Conservation (phyloP, 1,140 invertebrate species). For the Heliconius hewitsoni region DNA sequence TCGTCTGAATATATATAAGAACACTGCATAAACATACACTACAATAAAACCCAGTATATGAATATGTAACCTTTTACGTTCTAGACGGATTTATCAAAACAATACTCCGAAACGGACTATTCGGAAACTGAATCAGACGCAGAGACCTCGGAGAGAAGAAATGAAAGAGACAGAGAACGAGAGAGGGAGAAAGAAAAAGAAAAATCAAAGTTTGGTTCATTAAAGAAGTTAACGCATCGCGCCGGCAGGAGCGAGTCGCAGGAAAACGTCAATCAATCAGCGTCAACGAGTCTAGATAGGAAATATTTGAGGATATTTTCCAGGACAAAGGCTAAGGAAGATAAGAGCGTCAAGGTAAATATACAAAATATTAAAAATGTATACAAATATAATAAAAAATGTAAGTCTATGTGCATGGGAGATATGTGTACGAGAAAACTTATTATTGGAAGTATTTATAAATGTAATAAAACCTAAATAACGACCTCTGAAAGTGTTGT, state of each 20-base stretch:
- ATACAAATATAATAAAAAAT: not conserved
- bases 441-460: too few species aligned
- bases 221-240: constrained; percentile 63
- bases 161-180: constrained; percentile 52
- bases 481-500: too few species aligned
- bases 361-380: not conserved
- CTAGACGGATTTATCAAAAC: constrained; percentile 67
- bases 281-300: constrained; percentile 86
- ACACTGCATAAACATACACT: too few species aligned
- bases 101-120: constrained; percentile 92
- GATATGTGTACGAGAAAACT: too few species aligned
- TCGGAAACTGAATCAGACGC: constrained; percentile 83
- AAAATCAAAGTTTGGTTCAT: constrained; percentile 70
- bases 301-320: constrained; percentile 85
- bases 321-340: constrained; percentile 60
- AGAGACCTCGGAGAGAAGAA: constrained; percentile 52
- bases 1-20: too few species aligned
- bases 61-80: not conserved
- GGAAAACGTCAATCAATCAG: constrained; percentile 76
- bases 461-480: too few species aligned
- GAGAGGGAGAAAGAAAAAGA: constrained; percentile 75
- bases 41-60: too few species aligned
- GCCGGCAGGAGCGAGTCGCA: constrained; percentile 69
- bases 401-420: too few species aligned
- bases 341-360: constrained; percentile 56